A percentile compares a stretch with the other conserved stretches of the same genome.
Conservation (phyloP, 2,888 invertebrate genomes). For the Pristionchus entomophagus region DNA sequence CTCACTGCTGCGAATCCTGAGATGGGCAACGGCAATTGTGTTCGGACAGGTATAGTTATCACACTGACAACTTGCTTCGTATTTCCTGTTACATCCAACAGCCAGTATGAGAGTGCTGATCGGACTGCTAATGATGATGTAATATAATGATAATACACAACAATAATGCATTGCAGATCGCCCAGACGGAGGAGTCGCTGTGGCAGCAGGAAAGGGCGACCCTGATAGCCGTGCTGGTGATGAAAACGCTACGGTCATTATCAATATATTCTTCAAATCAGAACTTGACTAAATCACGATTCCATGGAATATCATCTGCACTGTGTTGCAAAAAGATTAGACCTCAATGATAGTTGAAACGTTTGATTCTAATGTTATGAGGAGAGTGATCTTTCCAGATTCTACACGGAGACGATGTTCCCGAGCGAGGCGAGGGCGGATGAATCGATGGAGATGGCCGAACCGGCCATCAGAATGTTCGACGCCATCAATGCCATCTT, state of each 20-base stretch:
- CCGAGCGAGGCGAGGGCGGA: neutral
- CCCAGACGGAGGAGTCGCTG: constrained; percentile 25
- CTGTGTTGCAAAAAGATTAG: neutral
- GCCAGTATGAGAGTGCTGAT: too few relatives aligned
- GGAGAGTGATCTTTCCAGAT: too few relatives aligned
- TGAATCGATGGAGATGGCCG: constrained; percentile 28
- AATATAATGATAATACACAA: neutral
- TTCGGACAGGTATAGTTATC: constrained; percentile 25
- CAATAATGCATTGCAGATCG: neutral
- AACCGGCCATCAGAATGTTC: neutral
- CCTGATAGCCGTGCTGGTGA: constrained; percentile 60
- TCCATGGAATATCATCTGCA: neutral
- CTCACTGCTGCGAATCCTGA: constrained; percentile 54
- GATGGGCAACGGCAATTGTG: constrained; percentile 51
- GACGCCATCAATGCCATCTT: constrained; percentile 27
- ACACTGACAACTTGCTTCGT: too few relatives aligned
- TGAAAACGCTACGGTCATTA: constrained; percentile 55
- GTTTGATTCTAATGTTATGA: neutral
- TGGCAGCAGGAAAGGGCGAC: constrained; percentile 65
- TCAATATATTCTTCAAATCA: neutral
- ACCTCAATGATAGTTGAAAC: neutral
- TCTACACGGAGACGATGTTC: constrained; percentile 37
- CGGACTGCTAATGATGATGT: too few relatives aligned
- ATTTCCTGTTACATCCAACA: too few relatives aligned
- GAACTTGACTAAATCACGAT: neutral